A percentile compares a stretch with the other conserved stretches of the same genome.
These are phyloP conservation scores for Neosalanx taihuensis DNA, from an alignment of 2,797 vertebrate species.

Conservation along the genomic window DNA sequence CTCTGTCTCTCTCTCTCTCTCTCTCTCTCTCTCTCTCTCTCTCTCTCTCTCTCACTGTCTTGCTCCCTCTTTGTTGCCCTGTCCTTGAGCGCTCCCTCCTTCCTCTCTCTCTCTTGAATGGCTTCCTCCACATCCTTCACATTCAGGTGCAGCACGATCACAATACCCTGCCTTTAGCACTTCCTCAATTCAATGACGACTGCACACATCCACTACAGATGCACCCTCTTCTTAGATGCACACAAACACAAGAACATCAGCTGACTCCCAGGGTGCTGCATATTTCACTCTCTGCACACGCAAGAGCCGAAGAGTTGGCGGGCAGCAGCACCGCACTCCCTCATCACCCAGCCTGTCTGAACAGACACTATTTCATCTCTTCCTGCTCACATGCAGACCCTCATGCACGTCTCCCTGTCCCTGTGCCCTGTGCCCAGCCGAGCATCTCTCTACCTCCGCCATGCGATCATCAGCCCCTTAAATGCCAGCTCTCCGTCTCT, in stretches of 20 bases:
- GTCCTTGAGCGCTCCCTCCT: background rate
- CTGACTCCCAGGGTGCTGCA: conserved; percentile 39
- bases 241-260: conserved; percentile 39
- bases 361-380: background rate
- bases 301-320: background rate
- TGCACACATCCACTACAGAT: background rate
- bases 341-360: conserved; percentile 8
- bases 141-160: background rate
- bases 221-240: background rate
- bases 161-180: background rate
- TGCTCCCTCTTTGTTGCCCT: background rate
- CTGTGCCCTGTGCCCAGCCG: background rate
- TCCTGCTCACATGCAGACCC: background rate
- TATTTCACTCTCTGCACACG: conserved; percentile 45
- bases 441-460: background rate
- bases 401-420: conserved; percentile 12
- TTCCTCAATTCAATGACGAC: conserved; percentile 18
- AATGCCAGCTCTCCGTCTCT: conserved; percentile 1
- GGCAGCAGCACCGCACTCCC: background rate
- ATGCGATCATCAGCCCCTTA: background rate
- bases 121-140: background rate
- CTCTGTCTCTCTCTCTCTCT: background rate
- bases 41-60: conserved; percentile 2
- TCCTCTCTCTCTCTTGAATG: background rate
- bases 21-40: background rate